Percentiles rank a stretch among this genome's conserved stretches.
Conservation (phyloP, 2,113 vertebrate species). For the Toxotes jaculatrix region DNA sequence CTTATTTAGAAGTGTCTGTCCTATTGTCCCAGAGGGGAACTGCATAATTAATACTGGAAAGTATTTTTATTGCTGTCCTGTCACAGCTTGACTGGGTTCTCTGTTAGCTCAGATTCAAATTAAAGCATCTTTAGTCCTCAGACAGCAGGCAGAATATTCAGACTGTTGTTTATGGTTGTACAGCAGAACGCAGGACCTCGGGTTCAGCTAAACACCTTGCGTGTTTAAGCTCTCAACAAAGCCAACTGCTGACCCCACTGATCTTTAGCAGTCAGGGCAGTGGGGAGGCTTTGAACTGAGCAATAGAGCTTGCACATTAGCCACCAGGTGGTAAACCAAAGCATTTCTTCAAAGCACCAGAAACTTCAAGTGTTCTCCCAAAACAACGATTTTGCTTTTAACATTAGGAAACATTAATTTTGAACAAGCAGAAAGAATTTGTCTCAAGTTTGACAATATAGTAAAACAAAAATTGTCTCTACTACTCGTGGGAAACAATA, state of each 20-base stretch:
- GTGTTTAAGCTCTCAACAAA: slow-evolving; percentile 66
- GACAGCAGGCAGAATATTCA: neutral
- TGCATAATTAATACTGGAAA: slow-evolving; percentile 28
- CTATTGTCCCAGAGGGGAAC: neutral
- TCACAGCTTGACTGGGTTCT: slow-evolving; percentile 42
- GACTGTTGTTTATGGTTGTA: slow-evolving; percentile 28
- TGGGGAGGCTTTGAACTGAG: slow-evolving; percentile 75
- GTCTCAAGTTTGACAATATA: neutral
- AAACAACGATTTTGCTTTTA: slow-evolving; percentile 66
- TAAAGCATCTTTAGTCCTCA: slow-evolving; percentile 38
- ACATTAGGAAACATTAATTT: slow-evolving; percentile 22
- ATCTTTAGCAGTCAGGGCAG: slow-evolving; percentile 43
- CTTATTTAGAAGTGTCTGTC: neutral
- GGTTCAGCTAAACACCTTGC: slow-evolving; percentile 43
- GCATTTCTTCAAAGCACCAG: slow-evolving; percentile 68
- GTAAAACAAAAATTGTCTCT: slow-evolving; percentile 5
- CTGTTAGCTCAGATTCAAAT: slow-evolving; percentile 35
- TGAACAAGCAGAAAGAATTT: slow-evolving; percentile 16
- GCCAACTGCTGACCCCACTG: slow-evolving; percentile 53
- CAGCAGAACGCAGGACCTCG: neutral
- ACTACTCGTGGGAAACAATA: neutral
- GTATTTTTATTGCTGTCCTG: slow-evolving; percentile 53
- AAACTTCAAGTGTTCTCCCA: slow-evolving; percentile 34
- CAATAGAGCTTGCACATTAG: slow-evolving; percentile 41
- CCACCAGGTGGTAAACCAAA: slow-evolving; percentile 66